Conservation (phyloP, 37 sponge, comb jelly and placozoan species). For the Beroe forskalii region DNA sequence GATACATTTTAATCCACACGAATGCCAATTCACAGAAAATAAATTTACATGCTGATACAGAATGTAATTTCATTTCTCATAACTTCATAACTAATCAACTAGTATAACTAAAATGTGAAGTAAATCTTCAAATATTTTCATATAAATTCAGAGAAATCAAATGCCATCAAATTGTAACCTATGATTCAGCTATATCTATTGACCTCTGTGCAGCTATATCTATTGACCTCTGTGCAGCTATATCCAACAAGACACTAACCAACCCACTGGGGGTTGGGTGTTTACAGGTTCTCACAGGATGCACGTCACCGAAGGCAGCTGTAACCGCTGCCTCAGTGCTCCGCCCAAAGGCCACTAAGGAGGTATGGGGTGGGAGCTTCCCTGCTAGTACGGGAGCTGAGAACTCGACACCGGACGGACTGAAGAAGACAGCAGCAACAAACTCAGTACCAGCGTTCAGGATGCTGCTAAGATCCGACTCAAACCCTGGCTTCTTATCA, state of each 20-base stretch:
- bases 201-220: no score
- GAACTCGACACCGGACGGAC: conserved; percentile 26
- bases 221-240: no score
- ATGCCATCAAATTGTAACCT: no score
- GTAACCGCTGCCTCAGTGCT: conserved; percentile 17
- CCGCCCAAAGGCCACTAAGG: conserved; percentile 24
- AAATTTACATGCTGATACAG: no score
- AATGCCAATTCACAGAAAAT: no score
- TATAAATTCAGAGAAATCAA: no score
- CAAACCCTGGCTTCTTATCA: not conserved
- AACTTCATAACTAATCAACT: no score
- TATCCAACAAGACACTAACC: not conserved
- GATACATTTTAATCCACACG: no score
- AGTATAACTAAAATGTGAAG: no score
- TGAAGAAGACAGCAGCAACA: conserved; percentile 23
- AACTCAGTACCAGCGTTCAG: not conserved
- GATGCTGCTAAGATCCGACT: not conserved
- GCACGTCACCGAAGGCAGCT: not conserved
- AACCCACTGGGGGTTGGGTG: conserved; percentile 25
- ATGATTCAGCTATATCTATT: no score
- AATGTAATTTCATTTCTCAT: no score
- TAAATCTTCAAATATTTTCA: no score
- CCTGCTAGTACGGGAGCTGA: not conserved
- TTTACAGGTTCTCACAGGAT: not conserved
- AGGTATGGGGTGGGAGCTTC: not conserved